phyloP scores from a whole-genome alignment of 1,140 invertebrate genomes.

The Amphibalanus amphitrite region DNA sequence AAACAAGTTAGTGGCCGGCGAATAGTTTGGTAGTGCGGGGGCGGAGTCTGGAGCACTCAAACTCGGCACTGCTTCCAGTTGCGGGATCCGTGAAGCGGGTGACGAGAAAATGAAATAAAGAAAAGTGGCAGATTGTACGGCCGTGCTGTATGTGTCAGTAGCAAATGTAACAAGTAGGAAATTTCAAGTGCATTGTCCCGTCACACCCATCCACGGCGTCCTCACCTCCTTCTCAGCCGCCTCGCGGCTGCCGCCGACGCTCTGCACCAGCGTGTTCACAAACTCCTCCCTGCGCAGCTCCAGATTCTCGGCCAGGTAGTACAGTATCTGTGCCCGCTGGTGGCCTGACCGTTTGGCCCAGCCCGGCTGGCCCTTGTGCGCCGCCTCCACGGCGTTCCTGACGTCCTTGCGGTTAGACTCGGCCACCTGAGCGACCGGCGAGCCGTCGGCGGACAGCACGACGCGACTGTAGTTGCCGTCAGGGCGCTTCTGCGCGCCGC shows the following conservation, averaged over 20 bases:
- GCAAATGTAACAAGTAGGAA: too few relatives aligned
- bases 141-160: too few relatives aligned
- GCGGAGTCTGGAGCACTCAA: too few relatives aligned
- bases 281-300: conserved; percentile 25
- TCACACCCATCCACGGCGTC: conserved; percentile 19
- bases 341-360: conserved; percentile 32
- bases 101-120: too few relatives aligned
- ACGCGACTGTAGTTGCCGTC: conserved; percentile 29
- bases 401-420: conserved; percentile 33
- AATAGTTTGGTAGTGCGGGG: too few relatives aligned
- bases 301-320: conserved; percentile 33
- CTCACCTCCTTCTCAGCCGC: conserved; percentile 15
- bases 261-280: conserved; percentile 20
- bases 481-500: conserved; percentile 32
- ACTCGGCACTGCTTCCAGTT: too few relatives aligned
- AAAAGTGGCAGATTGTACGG: too few relatives aligned
- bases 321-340: conserved; percentile 32
- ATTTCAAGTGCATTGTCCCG: conserved; percentile 21
- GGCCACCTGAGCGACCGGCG: conserved; percentile 27
- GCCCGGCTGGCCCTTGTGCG: conserved; percentile 23
- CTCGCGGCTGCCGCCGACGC: conserved; percentile 21
- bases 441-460: conserved; percentile 21
- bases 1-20: too few relatives aligned
- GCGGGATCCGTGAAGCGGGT: too few relatives aligned
- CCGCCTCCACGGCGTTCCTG: conserved; percentile 33